A percentile compares a stretch with the other conserved stretches of the same genome.
Evolutionary conservation across 2,113 vertebrate species (phyloP).

Genomic region (Promerops cafer): DNA sequence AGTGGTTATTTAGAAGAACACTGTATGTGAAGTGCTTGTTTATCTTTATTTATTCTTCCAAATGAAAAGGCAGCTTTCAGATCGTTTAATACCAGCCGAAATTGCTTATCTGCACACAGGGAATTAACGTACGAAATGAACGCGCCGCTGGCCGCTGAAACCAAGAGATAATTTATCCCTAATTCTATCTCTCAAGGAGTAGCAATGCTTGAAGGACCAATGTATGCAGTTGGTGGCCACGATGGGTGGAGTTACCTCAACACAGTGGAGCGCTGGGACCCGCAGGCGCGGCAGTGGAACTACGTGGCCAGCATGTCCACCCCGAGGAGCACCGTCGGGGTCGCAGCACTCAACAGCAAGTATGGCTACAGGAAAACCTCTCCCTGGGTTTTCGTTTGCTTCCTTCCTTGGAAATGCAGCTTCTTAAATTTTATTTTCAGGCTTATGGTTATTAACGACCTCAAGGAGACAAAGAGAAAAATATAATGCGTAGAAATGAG

Average conservation of each 20-base stretch:
- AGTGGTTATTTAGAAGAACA: neutral
- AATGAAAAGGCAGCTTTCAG: neutral
- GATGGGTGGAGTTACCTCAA: constrained; percentile 98
- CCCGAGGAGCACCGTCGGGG: constrained; percentile 91
- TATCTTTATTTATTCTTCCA: neutral
- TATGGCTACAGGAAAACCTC: constrained; percentile 62
- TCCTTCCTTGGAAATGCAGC: neutral
- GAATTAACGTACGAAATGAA: neutral
- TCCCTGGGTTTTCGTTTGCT: neutral
- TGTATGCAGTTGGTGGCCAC: constrained; percentile 97
- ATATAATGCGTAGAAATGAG: neutral
- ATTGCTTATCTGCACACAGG: neutral
- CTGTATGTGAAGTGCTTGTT: neutral
- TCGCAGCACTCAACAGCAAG: constrained; percentile 94
- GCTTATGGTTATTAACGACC: neutral
- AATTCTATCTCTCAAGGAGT: constrained; percentile 76
- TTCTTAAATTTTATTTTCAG: neutral
- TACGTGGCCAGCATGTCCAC: constrained; percentile 98
- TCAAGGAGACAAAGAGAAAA: neutral
- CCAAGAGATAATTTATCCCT: neutral
- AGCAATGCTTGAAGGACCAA: constrained; percentile 95
- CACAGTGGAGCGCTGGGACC: constrained; percentile 97
- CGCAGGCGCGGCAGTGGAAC: constrained; percentile 95
- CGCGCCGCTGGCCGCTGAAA: neutral
- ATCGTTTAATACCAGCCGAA: neutral